Conservation (phyloP, 2,888 invertebrate genomes). For the Drosophila eohydei region DNA sequence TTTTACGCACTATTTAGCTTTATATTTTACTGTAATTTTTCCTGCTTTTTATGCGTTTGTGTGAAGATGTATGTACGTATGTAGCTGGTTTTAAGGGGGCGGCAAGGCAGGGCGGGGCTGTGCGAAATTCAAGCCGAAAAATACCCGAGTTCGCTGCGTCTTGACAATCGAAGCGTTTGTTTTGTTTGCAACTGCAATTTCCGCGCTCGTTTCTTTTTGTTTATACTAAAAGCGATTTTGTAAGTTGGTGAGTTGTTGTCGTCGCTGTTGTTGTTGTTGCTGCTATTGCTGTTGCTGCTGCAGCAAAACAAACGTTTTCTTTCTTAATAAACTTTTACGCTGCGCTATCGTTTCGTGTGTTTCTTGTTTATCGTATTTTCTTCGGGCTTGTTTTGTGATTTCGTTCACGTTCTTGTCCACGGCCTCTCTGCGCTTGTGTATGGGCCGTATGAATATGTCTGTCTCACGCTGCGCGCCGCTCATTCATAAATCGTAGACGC, state of each 20-base stretch:
- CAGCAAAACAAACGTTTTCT: slow-evolving; percentile 76
- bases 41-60: slow-evolving; percentile 17
- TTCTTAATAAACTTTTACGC: slow-evolving; percentile 66
- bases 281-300: slow-evolving; percentile 30
- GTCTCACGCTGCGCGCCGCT: slow-evolving; percentile 65
- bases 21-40: slow-evolving; percentile 44
- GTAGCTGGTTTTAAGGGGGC: background rate
- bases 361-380: slow-evolving; percentile 65
- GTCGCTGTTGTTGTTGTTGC: slow-evolving; percentile 20
- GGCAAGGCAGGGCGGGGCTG: slow-evolving; percentile 2
- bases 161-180: slow-evolving; percentile 75
- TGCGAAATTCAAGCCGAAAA: slow-evolving; percentile 66
- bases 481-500: slow-evolving; percentile 70
- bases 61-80: slow-evolving; percentile 10
- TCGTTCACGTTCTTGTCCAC: slow-evolving; percentile 71
- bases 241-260: slow-evolving; percentile 22
- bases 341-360: slow-evolving; percentile 52
- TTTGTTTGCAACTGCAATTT: slow-evolving; percentile 73
- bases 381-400: slow-evolving; percentile 60
- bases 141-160: slow-evolving; percentile 24
- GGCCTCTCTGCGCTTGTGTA: slow-evolving; percentile 24
- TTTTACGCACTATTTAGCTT: slow-evolving; percentile 79
- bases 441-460: slow-evolving; percentile 37
- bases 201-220: slow-evolving; percentile 63
- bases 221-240: slow-evolving; percentile 29